Percentiles rank a stretch among this genome's conserved stretches.
Evolutionary conservation across 2,797 vertebrate genomes (phyloP).

Genomic region (Delichon dasypus): DNA sequence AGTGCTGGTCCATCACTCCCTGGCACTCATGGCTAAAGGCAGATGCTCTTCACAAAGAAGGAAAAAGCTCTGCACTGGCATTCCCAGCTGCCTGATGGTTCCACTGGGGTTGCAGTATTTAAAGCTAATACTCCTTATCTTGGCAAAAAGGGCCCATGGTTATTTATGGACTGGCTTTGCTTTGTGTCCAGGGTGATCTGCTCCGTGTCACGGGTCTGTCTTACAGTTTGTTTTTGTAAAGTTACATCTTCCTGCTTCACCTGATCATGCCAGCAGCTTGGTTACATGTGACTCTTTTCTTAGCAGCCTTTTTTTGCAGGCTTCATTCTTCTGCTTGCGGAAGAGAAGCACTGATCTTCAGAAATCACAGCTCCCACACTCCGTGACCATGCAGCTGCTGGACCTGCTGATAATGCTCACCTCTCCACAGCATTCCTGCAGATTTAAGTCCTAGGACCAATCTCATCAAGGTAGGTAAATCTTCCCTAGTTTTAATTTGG

Average conservation of each 20-base stretch:
- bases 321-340: not conserved
- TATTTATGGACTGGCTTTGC: not conserved
- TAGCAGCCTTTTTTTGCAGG: not conserved
- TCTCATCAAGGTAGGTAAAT: not conserved
- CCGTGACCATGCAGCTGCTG: not conserved
- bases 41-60: not conserved
- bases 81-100: not conserved
- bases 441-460: not conserved
- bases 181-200: not conserved
- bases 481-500: not conserved
- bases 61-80: too few species aligned
- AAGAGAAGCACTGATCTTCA: not conserved
- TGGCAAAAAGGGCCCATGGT: not conserved
- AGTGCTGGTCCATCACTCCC: rapidly evolving
- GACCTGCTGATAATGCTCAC: not conserved
- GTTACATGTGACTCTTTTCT: not conserved
- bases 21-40: rapidly evolving
- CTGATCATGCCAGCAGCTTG: not conserved
- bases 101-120: not conserved
- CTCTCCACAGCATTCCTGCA: not conserved
- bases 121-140: not conserved
- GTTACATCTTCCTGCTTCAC: not conserved
- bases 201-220: not conserved
- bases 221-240: not conserved
- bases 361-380: not conserved